A percentile compares a stretch with the other conserved stretches of the same genome.
Evolutionary conservation across 35 echinoderm and acorn worm species (phyloP).

Genomic region (Eucidaris tribuloides): DNA sequence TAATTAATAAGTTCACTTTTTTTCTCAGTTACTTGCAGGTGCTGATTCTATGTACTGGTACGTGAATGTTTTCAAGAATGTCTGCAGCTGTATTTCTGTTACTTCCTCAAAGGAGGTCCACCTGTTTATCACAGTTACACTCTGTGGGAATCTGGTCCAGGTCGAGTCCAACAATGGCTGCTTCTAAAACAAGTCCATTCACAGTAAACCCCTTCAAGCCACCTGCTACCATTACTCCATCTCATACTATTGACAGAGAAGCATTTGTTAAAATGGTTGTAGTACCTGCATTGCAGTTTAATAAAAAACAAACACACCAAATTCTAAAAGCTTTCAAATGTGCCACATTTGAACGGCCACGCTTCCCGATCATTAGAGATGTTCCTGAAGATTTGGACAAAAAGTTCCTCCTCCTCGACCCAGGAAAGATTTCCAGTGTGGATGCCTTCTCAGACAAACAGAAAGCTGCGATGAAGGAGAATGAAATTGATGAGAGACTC

Average conservation of each 20-base stretch:
- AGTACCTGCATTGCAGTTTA: constrained; percentile 48
- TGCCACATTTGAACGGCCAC: neutral
- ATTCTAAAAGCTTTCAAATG: constrained; percentile 40
- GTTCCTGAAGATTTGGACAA: constrained; percentile 6
- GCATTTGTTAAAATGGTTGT: constrained; percentile 43
- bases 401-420: constrained; percentile 72
- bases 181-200: no score
- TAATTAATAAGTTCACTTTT: no score
- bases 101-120: no score
- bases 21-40: no score
- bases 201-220: constrained; percentile 24
- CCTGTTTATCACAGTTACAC: no score
- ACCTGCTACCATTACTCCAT: neutral
- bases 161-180: no score
- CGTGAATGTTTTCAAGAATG: no score
- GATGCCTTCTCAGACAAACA: constrained; percentile 44
- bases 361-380: constrained; percentile 22
- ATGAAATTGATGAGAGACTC: constrained; percentile 47
- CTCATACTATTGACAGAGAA: constrained; percentile 22
- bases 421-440: constrained; percentile 21
- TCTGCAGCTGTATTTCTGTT: no score
- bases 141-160: no score
- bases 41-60: no score
- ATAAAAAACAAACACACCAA: constrained; percentile 37
- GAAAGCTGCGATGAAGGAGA: constrained; percentile 20